Base-by-base conservation (phyloP, 2,797 vertebrate species). In the Poeciliopsis presidionis region DNA sequence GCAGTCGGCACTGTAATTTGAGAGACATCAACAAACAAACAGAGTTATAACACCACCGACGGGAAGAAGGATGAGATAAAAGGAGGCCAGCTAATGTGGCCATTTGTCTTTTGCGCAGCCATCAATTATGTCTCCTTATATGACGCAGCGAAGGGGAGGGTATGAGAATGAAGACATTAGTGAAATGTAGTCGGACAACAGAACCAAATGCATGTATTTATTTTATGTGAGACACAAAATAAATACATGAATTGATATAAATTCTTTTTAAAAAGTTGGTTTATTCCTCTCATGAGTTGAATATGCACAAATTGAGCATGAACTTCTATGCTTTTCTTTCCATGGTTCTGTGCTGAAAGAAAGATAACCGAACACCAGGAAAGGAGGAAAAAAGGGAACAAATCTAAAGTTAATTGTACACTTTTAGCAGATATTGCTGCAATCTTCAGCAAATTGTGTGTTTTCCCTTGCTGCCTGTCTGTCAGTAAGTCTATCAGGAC, bases 121-220 rank as follows among this genome's bases (percentile, higher is more conserved):
- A 93, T 91, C 89, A 95, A 93, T 95, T 95, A 94, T 86, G 82
- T 78, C 79, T 91, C 88, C 93, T 93, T 93, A 93, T 91, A 83
- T 89, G 89, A 91, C 84, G 77, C 83, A 91, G 89, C 88, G 88
- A 83, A 90, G 84, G 81, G 76, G 67, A 79, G 81, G 55, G 47
- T 30, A 28, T 25, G 7, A 28, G 76, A 67, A 41, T 45, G 82
- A 74, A 77, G 77, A 87, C 86, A 86, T 85, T 39, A 88, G 73
- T 86, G 63, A 88, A 89, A 86, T 85, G 85, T 63, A 81, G 79
- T 85, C 72, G 87, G 77, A 87, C 83, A 76, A 84, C 70, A 59
- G 6, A 53, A 25, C 51, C 51, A 11, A 53, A 51, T 51, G 20
- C 20, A 51, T 51, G 76, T 71, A 74, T 82, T 79, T 88, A 86